A percentile compares a stretch with the other conserved stretches of the same genome.
Conservation (phyloP, 2,113 vertebrate species). For the Castor canadensis region DNA sequence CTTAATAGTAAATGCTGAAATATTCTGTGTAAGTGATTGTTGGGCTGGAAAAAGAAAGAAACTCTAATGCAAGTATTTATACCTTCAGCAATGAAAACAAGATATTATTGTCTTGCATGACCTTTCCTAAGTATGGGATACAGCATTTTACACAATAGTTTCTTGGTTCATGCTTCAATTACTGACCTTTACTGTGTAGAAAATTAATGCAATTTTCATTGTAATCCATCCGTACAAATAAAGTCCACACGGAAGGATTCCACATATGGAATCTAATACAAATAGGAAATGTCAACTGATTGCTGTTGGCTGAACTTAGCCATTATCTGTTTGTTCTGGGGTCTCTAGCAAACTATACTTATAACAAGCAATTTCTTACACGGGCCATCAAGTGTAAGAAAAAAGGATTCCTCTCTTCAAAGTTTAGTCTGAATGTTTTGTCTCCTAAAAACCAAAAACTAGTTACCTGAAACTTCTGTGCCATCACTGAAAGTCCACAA, state of each 20-base stretch:
- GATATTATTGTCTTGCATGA: slow-evolving; percentile 84
- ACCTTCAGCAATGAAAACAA: slow-evolving; percentile 84
- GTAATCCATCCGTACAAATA: slow-evolving; percentile 86
- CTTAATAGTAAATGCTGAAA: slow-evolving; percentile 77
- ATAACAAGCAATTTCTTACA: slow-evolving; percentile 57
- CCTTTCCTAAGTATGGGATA: slow-evolving; percentile 85
- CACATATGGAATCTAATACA: slow-evolving; percentile 84
- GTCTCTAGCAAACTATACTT: slow-evolving; percentile 68
- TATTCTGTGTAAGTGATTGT: slow-evolving; percentile 74
- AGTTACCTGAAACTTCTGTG: not conserved
- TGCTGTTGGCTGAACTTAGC: slow-evolving; percentile 81
- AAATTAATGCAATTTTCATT: slow-evolving; percentile 89
- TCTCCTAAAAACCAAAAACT: slow-evolving; percentile 19
- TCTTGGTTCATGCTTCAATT: slow-evolving; percentile 87
- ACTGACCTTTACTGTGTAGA: slow-evolving; percentile 86
- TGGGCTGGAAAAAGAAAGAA: slow-evolving; percentile 72
- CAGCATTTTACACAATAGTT: slow-evolving; percentile 84
- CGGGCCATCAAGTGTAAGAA: not conserved
- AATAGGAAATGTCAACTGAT: slow-evolving; percentile 85
- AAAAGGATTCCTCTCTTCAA: slow-evolving; percentile 37
- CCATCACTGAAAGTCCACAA: not conserved
- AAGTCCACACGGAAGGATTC: slow-evolving; percentile 82
- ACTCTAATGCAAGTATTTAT: slow-evolving; percentile 83
- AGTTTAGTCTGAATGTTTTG: not conserved
- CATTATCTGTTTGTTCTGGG: slow-evolving; percentile 78